These are phyloP conservation scores for Probosciger aterrimus DNA, from an alignment of 2,113 vertebrate species.

Conservation along the genomic window DNA sequence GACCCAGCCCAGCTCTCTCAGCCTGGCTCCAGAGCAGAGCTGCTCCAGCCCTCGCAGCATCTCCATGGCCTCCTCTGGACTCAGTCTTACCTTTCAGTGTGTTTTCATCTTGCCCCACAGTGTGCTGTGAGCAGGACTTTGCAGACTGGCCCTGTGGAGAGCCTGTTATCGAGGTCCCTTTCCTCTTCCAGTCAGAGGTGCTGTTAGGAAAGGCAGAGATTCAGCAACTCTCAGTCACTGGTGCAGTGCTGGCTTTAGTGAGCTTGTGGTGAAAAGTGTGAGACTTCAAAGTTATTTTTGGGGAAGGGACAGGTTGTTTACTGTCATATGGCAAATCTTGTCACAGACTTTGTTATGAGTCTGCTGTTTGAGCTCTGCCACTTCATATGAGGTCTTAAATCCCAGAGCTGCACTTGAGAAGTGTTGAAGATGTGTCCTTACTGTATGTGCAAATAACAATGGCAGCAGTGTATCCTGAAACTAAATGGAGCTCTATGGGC, in stretches of 20 bases:
- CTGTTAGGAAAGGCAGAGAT: background rate
- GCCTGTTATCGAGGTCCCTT: fast-evolving
- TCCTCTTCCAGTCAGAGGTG: background rate
- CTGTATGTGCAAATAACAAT: background rate
- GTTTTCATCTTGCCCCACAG: background rate
- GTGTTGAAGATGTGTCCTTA: background rate
- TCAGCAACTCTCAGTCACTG: background rate
- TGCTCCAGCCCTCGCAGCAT: background rate
- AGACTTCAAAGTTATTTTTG: background rate
- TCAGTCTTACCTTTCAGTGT: background rate
- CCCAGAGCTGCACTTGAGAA: background rate
- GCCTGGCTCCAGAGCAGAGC: background rate
- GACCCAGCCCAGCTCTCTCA: background rate
- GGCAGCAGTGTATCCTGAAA: background rate
- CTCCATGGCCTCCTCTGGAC: background rate
- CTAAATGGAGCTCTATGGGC: background rate
- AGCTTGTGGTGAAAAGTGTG: background rate
- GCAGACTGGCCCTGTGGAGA: background rate
- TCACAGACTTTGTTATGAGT: background rate
- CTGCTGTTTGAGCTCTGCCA: fast-evolving
- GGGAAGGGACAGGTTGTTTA: background rate
- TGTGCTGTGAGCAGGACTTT: background rate
- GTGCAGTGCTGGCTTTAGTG: background rate
- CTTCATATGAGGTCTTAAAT: background rate
- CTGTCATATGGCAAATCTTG: background rate